Percentiles rank a stretch among this genome's conserved stretches.
These are phyloP conservation scores for Hirtodrosophila cameraria DNA, from an alignment of 2,888 invertebrate genomes.

Conservation along the genomic window DNA sequence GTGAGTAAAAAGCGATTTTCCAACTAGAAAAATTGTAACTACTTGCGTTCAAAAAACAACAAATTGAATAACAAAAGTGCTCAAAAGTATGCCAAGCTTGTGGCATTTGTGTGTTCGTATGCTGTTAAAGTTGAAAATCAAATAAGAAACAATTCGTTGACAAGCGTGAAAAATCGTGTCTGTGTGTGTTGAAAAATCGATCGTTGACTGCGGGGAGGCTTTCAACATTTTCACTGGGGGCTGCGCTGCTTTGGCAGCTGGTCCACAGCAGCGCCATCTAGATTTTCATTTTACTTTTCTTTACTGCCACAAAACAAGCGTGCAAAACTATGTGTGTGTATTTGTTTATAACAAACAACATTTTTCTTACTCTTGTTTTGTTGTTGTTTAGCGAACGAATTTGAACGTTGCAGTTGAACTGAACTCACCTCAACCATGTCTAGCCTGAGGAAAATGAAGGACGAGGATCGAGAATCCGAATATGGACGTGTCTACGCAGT, in stretches of 20 bases:
- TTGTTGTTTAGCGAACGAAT: slow-evolving; percentile 41
- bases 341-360: slow-evolving; percentile 54
- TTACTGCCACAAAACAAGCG: slow-evolving; percentile 25
- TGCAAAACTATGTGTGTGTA: slow-evolving; percentile 67
- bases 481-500: slow-evolving; percentile 98
- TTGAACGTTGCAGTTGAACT: slow-evolving; percentile 49
- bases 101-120: neutral
- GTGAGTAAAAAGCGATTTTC: slow-evolving; percentile 68
- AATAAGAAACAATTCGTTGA: slow-evolving; percentile 14
- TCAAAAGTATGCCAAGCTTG: slow-evolving; percentile 11
- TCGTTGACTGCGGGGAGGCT: slow-evolving; percentile 59
- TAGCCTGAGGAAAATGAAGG: slow-evolving; percentile 81
- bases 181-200: slow-evolving; percentile 72
- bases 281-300: slow-evolving; percentile 22
- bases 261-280: slow-evolving; percentile 63
- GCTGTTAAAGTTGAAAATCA: slow-evolving; percentile 22
- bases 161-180: slow-evolving; percentile 56
- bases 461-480: slow-evolving; percentile 92
- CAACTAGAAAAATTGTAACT: slow-evolving; percentile 28
- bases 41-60: slow-evolving; percentile 14
- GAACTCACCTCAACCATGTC: slow-evolving; percentile 71
- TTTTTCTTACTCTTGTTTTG: slow-evolving; percentile 23
- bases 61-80: neutral
- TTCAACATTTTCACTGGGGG: slow-evolving; percentile 66
- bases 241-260: slow-evolving; percentile 54